Percentiles rank a stretch among this genome's conserved stretches.
Evolutionary conservation across 2,797 vertebrate genomes (phyloP).

Genomic region (Acanthurus tractus): DNA sequence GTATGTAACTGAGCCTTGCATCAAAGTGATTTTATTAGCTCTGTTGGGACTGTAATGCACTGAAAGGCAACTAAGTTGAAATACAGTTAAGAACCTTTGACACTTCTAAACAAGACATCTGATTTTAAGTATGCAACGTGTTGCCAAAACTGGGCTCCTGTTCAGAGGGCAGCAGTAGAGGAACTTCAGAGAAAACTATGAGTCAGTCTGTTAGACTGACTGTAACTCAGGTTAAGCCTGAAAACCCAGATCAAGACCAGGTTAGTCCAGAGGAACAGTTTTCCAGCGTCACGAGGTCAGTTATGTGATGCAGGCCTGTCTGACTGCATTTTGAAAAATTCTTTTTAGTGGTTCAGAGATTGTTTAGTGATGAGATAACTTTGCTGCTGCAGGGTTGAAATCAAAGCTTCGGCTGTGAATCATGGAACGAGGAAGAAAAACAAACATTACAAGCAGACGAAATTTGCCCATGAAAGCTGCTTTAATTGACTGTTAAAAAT

Average conservation of each 20-base stretch:
- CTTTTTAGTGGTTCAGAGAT: not conserved
- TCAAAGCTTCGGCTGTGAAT: not conserved
- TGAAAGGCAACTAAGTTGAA: not conserved
- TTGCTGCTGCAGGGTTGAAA: not conserved
- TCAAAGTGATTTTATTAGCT: not conserved
- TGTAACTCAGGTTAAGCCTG: not conserved
- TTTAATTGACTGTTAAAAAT: constrained; percentile 84
- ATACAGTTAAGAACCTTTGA: not conserved
- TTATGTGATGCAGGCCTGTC: not conserved
- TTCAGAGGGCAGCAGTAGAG: too few relatives aligned
- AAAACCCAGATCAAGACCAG: not conserved
- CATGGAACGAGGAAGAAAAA: not conserved
- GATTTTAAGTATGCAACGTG: not conserved
- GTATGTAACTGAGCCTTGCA: not conserved
- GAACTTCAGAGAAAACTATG: not conserved
- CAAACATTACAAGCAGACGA: constrained; percentile 27
- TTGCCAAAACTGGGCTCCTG: too few relatives aligned
- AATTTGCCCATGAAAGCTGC: constrained; percentile 68
- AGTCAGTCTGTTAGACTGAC: not conserved
- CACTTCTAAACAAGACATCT: not conserved
- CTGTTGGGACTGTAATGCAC: not conserved
- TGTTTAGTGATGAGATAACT: not conserved
- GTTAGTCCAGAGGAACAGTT: too few relatives aligned
- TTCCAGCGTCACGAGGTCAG: too few relatives aligned
- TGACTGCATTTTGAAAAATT: not conserved